These are phyloP conservation scores for Drosophila sp. DNA, from an alignment of 1,140 invertebrate species.

Conservation along the genomic window DNA sequence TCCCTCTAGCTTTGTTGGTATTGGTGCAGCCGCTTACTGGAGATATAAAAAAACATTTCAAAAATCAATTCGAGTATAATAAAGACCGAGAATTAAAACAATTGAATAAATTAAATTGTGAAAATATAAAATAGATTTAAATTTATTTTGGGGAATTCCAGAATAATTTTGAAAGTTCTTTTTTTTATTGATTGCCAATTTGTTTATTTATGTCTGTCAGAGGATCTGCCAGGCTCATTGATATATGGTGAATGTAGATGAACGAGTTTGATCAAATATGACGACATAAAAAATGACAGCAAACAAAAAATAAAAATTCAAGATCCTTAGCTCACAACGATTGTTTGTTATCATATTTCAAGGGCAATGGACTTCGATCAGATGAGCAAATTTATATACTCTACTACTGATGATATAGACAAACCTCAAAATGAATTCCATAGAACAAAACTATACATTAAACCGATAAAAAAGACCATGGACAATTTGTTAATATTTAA, in stretches of 20 bases:
- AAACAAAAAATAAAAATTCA: neutral
- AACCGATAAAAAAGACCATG: too few relatives aligned
- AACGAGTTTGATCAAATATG: neutral
- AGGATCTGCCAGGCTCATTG: too few relatives aligned
- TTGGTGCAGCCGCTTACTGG: slow-evolving; percentile 19
- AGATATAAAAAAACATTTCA: too few relatives aligned
- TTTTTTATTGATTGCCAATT: slow-evolving; percentile 6
- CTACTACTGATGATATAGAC: too few relatives aligned
- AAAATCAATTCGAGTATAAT: slow-evolving; percentile 32
- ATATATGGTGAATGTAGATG: neutral
- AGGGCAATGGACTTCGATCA: too few relatives aligned
- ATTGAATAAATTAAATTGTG: slow-evolving; percentile 52
- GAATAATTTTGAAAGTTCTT: slow-evolving; percentile 40
- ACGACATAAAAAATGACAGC: neutral
- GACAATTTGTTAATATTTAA: too few relatives aligned
- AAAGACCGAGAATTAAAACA: slow-evolving; percentile 21
- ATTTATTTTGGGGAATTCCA: slow-evolving; percentile 63
- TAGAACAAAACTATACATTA: too few relatives aligned
- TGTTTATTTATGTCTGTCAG: slow-evolving; percentile 27
- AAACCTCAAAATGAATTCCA: too few relatives aligned
- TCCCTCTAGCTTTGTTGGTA: slow-evolving; percentile 26
- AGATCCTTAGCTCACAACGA: neutral
- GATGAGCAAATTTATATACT: too few relatives aligned
- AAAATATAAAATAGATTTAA: slow-evolving; percentile 33
- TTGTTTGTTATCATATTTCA: too few relatives aligned